phyloP scores from a whole-genome alignment of 2,888 invertebrate species.

The Watsonalla cultraria region DNA sequence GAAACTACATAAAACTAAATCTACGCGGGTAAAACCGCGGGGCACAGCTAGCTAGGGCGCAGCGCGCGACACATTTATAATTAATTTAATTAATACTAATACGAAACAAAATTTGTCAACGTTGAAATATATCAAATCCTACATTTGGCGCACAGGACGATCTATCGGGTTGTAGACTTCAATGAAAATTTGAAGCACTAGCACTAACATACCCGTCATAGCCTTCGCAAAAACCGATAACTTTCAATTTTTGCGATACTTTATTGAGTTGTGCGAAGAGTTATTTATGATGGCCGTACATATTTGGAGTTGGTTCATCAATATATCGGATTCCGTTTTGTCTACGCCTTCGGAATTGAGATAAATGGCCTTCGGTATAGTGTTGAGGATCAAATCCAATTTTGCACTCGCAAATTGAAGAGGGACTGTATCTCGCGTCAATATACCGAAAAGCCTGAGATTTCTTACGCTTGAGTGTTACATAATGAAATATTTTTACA shows the following conservation, averaged over 20 bases:
- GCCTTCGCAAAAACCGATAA: too few species aligned
- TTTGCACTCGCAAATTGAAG: constrained; percentile 57
- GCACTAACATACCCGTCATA: not conserved
- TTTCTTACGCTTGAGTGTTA: constrained; percentile 11
- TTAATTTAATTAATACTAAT: too few species aligned
- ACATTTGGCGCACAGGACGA: too few species aligned
- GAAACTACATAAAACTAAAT: too few species aligned
- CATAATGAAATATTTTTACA: not conserved
- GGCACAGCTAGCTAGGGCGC: too few species aligned
- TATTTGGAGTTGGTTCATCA: constrained; percentile 23
- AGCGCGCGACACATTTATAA: too few species aligned
- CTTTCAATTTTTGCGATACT: not conserved
- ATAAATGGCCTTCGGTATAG: constrained; percentile 61
- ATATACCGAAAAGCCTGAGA: constrained; percentile 18
- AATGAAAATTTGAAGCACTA: too few species aligned
- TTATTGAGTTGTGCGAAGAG: constrained; percentile 15
- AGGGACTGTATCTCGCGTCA: constrained; percentile 36
- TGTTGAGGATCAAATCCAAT: constrained; percentile 63
- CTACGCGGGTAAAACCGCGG: too few species aligned
- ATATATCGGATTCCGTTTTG: constrained; percentile 36
- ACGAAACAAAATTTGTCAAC: too few species aligned
- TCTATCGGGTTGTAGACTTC: too few species aligned
- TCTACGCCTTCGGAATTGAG: constrained; percentile 53
- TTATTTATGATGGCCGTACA: constrained; percentile 35
- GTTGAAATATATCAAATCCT: too few species aligned